A percentile compares a stretch with the other conserved stretches of the same genome.
These are phyloP conservation scores for Drosophila melanogaster DNA, from an alignment of 1,140 invertebrate genomes.

Conservation along the genomic window DNA sequence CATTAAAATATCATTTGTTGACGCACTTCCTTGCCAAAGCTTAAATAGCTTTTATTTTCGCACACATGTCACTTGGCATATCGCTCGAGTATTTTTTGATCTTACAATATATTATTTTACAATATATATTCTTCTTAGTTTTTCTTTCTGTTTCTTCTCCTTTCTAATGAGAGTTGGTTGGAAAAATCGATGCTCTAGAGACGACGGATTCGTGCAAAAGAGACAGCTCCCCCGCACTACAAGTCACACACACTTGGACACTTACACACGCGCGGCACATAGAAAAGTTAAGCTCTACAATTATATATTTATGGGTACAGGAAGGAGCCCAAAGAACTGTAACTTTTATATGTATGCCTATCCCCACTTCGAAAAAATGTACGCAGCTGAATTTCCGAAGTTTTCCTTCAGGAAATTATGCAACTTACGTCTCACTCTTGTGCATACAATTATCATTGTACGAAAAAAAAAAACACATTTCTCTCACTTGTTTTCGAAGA, in stretches of 20 bases:
- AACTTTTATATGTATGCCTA: constrained; percentile 4
- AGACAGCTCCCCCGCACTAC: constrained; percentile 27
- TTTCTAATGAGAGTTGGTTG: constrained; percentile 23
- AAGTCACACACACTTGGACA: background rate
- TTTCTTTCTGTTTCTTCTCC: background rate
- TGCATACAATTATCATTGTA: constrained; percentile 53
- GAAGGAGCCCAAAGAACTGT: background rate
- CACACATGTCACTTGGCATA: constrained; percentile 12
- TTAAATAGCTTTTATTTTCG: background rate
- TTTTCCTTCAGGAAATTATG: constrained; percentile 57
- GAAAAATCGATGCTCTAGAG: constrained; percentile 67
- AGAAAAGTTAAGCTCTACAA: background rate
- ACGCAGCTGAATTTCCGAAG: background rate
- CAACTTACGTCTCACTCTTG: constrained; percentile 80
- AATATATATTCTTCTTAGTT: too few species aligned
- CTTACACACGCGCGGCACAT: constrained; percentile 10
- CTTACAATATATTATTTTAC: too few species aligned
- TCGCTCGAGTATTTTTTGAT: background rate
- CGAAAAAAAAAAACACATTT: constrained; percentile 23
- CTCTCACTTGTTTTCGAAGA: background rate
- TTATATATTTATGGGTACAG: constrained; percentile 19
- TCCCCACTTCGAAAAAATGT: background rate
- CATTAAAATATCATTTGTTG: background rate
- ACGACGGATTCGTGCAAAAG: constrained; percentile 2
- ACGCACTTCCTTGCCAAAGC: background rate